Evolutionary conservation across 2,888 invertebrate genomes (phyloP).

Genomic region (Oscheius sp.): DNA sequence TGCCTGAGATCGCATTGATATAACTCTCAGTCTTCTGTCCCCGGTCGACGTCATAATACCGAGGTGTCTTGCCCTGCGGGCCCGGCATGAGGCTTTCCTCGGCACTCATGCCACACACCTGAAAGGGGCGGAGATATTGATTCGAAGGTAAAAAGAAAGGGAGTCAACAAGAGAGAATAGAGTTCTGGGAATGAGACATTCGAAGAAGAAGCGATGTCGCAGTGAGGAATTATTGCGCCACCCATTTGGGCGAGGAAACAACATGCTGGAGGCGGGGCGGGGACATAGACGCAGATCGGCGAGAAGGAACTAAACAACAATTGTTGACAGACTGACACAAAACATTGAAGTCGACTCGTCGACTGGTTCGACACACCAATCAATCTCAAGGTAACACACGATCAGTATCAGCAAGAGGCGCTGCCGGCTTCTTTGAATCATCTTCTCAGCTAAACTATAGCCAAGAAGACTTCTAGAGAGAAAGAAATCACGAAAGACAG

Average conservation of each 20-base stretch:
- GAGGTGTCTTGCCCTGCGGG: slow-evolving; percentile 60
- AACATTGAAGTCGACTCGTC: neutral
- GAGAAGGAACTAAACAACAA: slow-evolving; percentile 19
- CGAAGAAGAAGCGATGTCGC: neutral
- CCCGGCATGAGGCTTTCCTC: slow-evolving; percentile 56
- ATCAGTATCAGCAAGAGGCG: too few species aligned
- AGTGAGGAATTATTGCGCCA: slow-evolving; percentile 33
- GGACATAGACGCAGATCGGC: neutral
- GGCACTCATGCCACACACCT: slow-evolving; percentile 23
- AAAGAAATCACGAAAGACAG: too few species aligned
- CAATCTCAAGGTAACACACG: too few species aligned
- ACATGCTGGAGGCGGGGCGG: slow-evolving; percentile 29
- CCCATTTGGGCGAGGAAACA: slow-evolving; percentile 28
- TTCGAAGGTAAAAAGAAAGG: neutral
- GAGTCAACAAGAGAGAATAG: neutral
- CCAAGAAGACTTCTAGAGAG: too few species aligned
- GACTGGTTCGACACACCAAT: too few species aligned
- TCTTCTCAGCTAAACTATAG: too few species aligned
- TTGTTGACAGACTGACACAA: slow-evolving; percentile 20
- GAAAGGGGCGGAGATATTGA: neutral
- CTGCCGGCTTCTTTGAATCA: too few species aligned
- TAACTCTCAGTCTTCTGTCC: slow-evolving; percentile 71
- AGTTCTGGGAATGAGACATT: neutral
- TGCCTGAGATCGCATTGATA: slow-evolving; percentile 65
- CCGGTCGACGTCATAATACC: slow-evolving; percentile 60